phyloP scores from a whole-genome alignment of 64 coral and sea anemone species.

The Astreopora myriophthalma region DNA sequence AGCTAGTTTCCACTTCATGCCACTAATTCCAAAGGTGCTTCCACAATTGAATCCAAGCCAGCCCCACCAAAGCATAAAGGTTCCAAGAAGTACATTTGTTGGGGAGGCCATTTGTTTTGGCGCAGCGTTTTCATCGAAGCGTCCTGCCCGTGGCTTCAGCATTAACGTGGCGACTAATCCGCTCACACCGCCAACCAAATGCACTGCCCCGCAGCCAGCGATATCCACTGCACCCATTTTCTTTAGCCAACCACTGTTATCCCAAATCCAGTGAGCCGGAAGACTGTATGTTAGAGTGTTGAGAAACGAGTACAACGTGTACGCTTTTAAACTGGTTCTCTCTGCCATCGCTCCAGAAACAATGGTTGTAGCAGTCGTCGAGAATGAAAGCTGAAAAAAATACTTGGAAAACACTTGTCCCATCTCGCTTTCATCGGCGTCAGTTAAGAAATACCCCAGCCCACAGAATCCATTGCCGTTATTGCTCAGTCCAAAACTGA shows the following conservation, averaged over 20 bases:
- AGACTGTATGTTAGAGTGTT: conserved; percentile 53
- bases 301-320: conserved; percentile 47
- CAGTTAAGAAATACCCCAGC: conserved; percentile 26
- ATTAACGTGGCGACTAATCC: conserved; percentile 75
- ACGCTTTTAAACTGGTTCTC: conserved; percentile 41
- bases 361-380: conserved; percentile 65
- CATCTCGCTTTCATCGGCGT: conserved; percentile 53
- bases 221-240: conserved; percentile 62
- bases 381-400: conserved; percentile 64
- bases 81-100: conserved; percentile 81
- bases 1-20: conserved; percentile 64
- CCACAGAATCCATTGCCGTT: conserved; percentile 11
- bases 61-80: conserved; percentile 91
- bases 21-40: conserved; percentile 86
- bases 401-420: conserved; percentile 52
- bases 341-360: conserved; percentile 71
- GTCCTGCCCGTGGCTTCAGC: conserved; percentile 64
- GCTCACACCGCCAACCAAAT: conserved; percentile 56
- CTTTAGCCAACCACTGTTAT: conserved; percentile 22
- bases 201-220: conserved; percentile 51
- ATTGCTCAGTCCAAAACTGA: background rate
- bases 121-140: conserved; percentile 20
- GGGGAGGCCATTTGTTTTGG: conserved; percentile 55
- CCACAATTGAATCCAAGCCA: conserved; percentile 90
- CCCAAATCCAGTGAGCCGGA: conserved; percentile 65